Evolutionary conservation across 2,797 vertebrate species (phyloP).

Genomic region (Paguma larvata): DNA sequence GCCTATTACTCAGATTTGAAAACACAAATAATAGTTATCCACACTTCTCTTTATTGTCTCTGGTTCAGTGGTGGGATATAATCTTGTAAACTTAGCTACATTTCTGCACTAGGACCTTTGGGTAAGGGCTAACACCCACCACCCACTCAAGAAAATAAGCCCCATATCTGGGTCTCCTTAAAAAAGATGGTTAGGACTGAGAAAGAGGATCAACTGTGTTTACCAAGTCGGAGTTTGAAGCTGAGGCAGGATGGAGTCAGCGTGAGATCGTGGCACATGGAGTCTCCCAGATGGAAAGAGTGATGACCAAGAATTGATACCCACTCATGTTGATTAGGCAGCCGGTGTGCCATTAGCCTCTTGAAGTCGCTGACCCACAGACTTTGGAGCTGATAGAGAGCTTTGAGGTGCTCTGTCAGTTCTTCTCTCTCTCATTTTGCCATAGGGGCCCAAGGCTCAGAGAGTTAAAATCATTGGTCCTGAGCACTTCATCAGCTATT

Average conservation of each 20-base stretch:
- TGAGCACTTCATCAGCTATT: not conserved
- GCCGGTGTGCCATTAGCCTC: not conserved
- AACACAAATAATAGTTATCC: not conserved
- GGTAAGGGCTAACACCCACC: not conserved
- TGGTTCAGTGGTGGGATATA: not conserved
- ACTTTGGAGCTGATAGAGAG: not conserved
- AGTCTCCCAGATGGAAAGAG: not conserved
- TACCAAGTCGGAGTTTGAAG: not conserved
- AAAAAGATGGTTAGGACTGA: not conserved
- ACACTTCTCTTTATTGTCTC: not conserved
- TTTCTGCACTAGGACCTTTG: conserved; percentile 30
- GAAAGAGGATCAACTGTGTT: not conserved
- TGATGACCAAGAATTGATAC: not conserved
- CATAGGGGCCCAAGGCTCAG: not conserved
- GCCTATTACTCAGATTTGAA: conserved; percentile 12
- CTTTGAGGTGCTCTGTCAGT: not conserved
- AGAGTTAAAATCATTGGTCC: not conserved
- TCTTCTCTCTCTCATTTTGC: not conserved
- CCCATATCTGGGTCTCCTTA: not conserved
- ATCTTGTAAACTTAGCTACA: not conserved
- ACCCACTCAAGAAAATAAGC: not conserved
- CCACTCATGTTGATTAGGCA: not conserved
- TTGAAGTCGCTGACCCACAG: not conserved
- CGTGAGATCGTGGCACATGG: not conserved
- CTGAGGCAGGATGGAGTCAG: not conserved